Conservation (phyloP, 2,113 vertebrate species). For the Rhinichthys klamathensis region DNA sequence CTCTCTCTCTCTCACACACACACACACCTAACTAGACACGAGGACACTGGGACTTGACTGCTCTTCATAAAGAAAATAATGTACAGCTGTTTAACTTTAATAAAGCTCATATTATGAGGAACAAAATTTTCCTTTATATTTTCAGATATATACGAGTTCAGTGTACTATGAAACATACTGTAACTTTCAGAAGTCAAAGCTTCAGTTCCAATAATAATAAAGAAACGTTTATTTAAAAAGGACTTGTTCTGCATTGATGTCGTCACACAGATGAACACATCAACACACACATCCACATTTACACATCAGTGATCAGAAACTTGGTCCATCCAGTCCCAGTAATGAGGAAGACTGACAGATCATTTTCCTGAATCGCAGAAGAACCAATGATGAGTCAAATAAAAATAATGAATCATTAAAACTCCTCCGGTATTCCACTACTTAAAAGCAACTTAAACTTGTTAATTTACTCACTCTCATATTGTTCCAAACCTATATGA, state of each 20-base stretch:
- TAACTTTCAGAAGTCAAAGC: not conserved
- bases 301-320: not conserved
- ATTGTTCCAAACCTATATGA: not conserved
- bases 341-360: too few relatives aligned
- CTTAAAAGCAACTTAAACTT: too few relatives aligned
- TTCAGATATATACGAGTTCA: not conserved
- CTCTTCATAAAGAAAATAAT: not conserved
- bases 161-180: not conserved
- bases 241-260: not conserved
- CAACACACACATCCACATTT: not conserved
- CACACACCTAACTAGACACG: not conserved
- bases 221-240: not conserved
- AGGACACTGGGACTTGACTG: not conserved
- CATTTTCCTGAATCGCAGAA: too few relatives aligned
- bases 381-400: too few relatives aligned
- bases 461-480: not conserved
- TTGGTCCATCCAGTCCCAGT: too few relatives aligned
- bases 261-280: not conserved
- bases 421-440: too few relatives aligned
- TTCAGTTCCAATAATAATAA: not conserved
- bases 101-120: not conserved
- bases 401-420: too few relatives aligned
- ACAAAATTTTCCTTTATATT: not conserved
- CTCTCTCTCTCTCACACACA: not conserved
- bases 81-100: not conserved